Evolutionary conservation across 2,888 invertebrate genomes (phyloP).

Genomic region (Harmothoe impar): DNA sequence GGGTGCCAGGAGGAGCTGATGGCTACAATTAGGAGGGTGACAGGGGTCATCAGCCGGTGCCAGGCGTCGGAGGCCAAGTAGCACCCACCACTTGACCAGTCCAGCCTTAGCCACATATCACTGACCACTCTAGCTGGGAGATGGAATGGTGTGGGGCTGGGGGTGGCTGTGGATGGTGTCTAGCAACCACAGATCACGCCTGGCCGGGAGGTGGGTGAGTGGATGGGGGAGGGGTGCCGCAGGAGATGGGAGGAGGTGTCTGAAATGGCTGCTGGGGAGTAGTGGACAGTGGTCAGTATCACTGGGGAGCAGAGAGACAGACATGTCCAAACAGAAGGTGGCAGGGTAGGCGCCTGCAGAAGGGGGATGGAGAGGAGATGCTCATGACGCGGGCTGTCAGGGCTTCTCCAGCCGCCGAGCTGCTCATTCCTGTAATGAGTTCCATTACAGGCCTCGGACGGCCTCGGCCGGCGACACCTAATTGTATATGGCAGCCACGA

Average conservation of each 20-base stretch:
- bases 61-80: conserved; percentile 23
- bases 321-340: neutral
- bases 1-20: conserved; percentile 28
- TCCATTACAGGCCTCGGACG: conserved; percentile 28
- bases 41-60: conserved; percentile 32
- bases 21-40: conserved; percentile 40
- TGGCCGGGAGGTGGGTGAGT: neutral
- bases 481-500: conserved; percentile 55
- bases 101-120: conserved; percentile 16
- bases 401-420: neutral
- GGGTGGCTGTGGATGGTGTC: neutral
- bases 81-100: conserved; percentile 27
- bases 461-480: conserved; percentile 8
- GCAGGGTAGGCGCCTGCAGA: neutral
- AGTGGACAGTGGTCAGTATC: conserved; percentile 15
- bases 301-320: neutral
- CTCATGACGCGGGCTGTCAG: neutral
- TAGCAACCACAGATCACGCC: neutral
- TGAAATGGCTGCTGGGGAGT: neutral
- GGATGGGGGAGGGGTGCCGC: neutral
- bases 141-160: neutral
- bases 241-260: neutral
- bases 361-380: neutral
- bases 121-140: conserved; percentile 5
- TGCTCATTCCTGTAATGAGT: conserved; percentile 47